Evolutionary conservation across 1,140 invertebrate species (phyloP), one percentile per base, ranked within the genome.

Genomic region (Aphidius ervi): DNA sequence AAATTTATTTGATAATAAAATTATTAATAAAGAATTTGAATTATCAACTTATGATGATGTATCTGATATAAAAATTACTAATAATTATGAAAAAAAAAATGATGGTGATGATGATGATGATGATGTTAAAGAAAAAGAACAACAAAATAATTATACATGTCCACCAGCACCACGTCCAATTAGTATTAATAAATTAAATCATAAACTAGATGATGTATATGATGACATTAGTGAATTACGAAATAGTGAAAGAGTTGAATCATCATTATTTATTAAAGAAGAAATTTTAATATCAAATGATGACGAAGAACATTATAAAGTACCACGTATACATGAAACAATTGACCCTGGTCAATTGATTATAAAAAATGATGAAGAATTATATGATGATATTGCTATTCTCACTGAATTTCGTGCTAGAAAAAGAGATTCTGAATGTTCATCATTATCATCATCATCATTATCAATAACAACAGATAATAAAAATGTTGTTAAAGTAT

Each of bases 341-440:
- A 64, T 55, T n/a, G 56, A 68, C 10, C 55, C 59, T 20, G 43
- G 52, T 65, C 20, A 23, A 48, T 39, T 45, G 45, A 4, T 39
- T 64, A 6, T 40, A 50, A 39, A 39, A 9, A 47, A 46, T 45
- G 46, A 62, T 23, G 71, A 76, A 23, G 65, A 70, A 16, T 42
- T 74, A 1, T 76, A 76, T 45, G 74, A 75, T 55, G 74, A 76
- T 42, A 67, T 76, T 2, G 68, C 71, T 7, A 59, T 76, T 40
- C 67, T 69, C 1, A 63, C 54, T 6, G 66, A 71, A 1, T 74
- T 73, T 42, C 69, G 63, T 0, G 58, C 67, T 3, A 65, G 65
- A 20, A 69, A 65, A 54, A 67, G 68, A 5, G 65, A 74, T 31
- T 37, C 56, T 1, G 10, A 23, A 1, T 53, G 7, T 8, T 56